Conservation (phyloP, 2,113 vertebrate species). For the Apeltes quadracus region DNA sequence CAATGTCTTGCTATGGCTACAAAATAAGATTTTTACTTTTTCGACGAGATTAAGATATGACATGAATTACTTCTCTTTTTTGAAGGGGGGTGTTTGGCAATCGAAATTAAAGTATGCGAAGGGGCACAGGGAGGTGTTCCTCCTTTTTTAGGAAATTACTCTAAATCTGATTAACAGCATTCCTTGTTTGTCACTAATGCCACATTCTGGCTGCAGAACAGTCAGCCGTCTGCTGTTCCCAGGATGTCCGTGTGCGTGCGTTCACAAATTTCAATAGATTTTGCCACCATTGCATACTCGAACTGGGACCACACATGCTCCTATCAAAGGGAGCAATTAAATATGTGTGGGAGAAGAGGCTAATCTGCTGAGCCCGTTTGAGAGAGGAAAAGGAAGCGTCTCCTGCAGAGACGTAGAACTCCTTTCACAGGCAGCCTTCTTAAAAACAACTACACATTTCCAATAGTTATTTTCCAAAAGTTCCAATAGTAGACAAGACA, state of each 20-base stretch:
- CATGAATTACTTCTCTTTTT: conserved; percentile 50
- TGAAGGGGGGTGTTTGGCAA: conserved; percentile 50
- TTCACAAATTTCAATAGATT: conserved; percentile 36
- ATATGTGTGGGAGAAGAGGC: conserved; percentile 32
- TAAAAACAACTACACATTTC: not conserved
- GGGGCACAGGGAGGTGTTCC: conserved; percentile 20
- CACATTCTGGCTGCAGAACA: conserved; percentile 72
- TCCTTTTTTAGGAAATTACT: conserved; percentile 61
- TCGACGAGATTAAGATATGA: conserved; percentile 14
- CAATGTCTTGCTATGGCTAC: not conserved
- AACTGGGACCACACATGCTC: conserved; percentile 52
- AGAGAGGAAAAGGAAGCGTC: conserved; percentile 46
- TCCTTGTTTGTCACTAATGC: conserved; percentile 73
- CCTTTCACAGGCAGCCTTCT: conserved; percentile 13
- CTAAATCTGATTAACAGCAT: conserved; percentile 75
- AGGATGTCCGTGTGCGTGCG: conserved; percentile 10
- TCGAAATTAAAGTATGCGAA: conserved; percentile 49
- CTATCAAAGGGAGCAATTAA: conserved; percentile 60
- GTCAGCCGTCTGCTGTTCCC: conserved; percentile 56
- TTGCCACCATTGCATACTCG: conserved; percentile 17
- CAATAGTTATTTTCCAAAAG: too few relatives aligned
- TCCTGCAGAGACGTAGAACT: not conserved
- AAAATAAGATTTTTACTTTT: conserved; percentile 26
- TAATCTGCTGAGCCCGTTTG: conserved; percentile 47
- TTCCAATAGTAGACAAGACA: too few relatives aligned